Evolutionary conservation across 2,797 vertebrate species (phyloP).

Genomic region (Remorina albescens): DNA sequence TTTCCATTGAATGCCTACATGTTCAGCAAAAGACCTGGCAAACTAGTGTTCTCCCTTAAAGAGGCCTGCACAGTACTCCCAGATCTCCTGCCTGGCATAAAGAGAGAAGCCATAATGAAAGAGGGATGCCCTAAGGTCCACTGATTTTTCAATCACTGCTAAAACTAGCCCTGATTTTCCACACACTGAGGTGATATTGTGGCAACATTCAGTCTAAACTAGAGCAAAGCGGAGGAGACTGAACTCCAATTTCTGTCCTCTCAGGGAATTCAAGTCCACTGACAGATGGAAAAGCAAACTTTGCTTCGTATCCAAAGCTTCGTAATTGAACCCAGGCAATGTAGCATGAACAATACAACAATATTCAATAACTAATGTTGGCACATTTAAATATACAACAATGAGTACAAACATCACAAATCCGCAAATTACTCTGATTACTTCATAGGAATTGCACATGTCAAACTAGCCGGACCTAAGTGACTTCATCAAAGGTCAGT

Average conservation of each 20-base stretch:
- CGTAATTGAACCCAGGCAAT: conserved; percentile 20
- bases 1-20: conserved; percentile 52
- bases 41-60: conserved; percentile 32
- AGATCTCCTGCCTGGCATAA: conserved; percentile 51
- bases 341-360: neutral
- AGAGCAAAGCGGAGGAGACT: conserved; percentile 14
- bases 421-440: neutral
- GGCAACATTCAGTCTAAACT: conserved; percentile 4
- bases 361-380: conserved; percentile 1
- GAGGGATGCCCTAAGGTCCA: conserved; percentile 24
- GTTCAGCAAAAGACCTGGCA: conserved; percentile 59
- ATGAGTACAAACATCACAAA: neutral
- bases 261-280: neutral
- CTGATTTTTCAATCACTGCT: conserved; percentile 30
- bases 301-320: neutral
- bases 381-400: neutral
- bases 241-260: conserved; percentile 2
- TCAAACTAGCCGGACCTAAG: too few species aligned
- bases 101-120: conserved; percentile 27
- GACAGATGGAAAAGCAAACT: neutral
- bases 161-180: conserved; percentile 49
- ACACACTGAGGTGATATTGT: conserved; percentile 24
- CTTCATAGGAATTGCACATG: neutral
- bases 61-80: conserved; percentile 22
- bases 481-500: neutral